Base-by-base conservation (phyloP, 2,797 vertebrate species). In the Acropternis orthonyx region DNA sequence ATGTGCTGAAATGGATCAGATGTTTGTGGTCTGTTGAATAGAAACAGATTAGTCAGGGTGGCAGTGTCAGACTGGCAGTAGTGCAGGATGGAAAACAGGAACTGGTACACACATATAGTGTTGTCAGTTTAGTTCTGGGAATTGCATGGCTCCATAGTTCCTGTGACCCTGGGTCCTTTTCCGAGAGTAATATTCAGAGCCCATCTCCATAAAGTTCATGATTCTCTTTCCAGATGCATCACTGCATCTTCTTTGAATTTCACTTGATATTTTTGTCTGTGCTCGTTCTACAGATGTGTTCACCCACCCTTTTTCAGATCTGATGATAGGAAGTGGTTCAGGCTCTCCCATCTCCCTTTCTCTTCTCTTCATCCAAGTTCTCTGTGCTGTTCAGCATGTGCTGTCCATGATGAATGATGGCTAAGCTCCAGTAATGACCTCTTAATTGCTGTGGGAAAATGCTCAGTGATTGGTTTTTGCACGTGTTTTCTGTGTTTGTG, bases 1-100 rank as follows among this genome's bases (percentile, higher is more conserved):
- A 21, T 72, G 89, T 83, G 43, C 75, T 85, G 82, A 58, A 75
- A 56, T 48, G 46, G 87, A 78, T 91, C 93, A 69, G 85, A n/a
- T 91, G 69, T 80, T 93, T 86, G 52, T 66, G 66, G 10, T 75
- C 39, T 2, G 6, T 65, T 90, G 77, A 55, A n/a, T 6, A 91
- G 85, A 41, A 91, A 43, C 21, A 48, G 75, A 20, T 72, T 44
- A 66, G n/a, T 39, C 43, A n/a, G n/a, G 67, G 3, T 62, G 82
- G 51, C 32, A 73, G 41, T 9, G 17, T n/a, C 22, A 5, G 10
- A 1, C 4, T 32, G 59, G 41, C 18, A 39, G 2, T 14, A 18
- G 56, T 37, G 81, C 49, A 63, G 28, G 61, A 7, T 91, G 52
- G 59, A 11, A 16, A 39, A 1, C 6, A 7, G 44, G n/a, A 24